Evolutionary conservation across 1,140 invertebrate species (phyloP).

Genomic region (Caenorhabditis briggsae): DNA sequence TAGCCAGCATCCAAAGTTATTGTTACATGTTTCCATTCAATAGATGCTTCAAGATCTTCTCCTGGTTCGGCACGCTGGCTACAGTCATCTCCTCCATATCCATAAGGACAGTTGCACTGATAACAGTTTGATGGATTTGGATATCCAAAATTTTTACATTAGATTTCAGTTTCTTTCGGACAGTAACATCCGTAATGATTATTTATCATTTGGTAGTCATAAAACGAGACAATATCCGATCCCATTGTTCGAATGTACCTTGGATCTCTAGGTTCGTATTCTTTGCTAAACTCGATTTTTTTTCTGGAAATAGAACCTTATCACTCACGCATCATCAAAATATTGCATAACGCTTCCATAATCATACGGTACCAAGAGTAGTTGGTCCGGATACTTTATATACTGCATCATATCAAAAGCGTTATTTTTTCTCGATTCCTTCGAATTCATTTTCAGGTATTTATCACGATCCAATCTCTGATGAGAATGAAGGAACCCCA

Average conservation of each 20-base stretch:
- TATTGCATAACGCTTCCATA: neutral
- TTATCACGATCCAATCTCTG: neutral
- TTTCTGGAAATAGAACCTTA: neutral
- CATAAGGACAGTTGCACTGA: neutral
- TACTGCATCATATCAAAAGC: neutral
- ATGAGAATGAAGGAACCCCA: neutral
- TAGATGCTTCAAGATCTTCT: neutral
- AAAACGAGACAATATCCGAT: neutral
- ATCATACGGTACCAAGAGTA: neutral
- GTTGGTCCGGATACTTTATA: neutral
- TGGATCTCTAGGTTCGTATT: neutral
- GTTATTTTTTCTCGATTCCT: neutral
- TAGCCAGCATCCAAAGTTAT: neutral
- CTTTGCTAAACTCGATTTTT: neutral
- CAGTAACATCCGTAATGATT: neutral
- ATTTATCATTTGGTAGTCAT: neutral
- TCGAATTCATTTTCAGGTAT: neutral
- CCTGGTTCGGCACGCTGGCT: neutral
- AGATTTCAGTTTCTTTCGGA: neutral
- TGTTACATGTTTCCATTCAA: neutral
- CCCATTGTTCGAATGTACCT: neutral
- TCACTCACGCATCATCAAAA: neutral
- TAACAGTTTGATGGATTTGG: neutral
- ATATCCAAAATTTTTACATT: neutral
- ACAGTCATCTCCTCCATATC: neutral